These are phyloP conservation scores for Sebastes paucispinis DNA, from an alignment of 2,797 vertebrate genomes.

Conservation along the genomic window DNA sequence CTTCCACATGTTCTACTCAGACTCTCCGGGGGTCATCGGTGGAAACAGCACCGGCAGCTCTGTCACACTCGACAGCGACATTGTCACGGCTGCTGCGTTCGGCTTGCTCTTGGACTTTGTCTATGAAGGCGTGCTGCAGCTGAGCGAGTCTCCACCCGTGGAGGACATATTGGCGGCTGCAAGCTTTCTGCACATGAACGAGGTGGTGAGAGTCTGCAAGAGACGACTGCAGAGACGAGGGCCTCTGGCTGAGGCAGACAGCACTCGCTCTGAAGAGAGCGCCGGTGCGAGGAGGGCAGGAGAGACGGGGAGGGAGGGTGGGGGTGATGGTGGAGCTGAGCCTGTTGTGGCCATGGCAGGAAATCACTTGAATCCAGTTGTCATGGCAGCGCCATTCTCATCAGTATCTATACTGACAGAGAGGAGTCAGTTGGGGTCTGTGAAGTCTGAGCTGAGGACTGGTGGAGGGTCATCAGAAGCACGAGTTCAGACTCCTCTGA, in stretches of 20 bases:
- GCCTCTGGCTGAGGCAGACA: slow-evolving; percentile 90
- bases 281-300: slow-evolving; percentile 53
- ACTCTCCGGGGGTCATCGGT: slow-evolving; percentile 80
- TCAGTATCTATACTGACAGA: slow-evolving; percentile 41
- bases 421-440: slow-evolving; percentile 48
- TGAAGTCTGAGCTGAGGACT: slow-evolving; percentile 71
- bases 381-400: slow-evolving; percentile 26
- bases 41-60: slow-evolving; percentile 69
- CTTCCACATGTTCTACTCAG: slow-evolving; percentile 96
- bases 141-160: slow-evolving; percentile 85
- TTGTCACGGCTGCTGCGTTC: slow-evolving; percentile 92
- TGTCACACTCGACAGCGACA: slow-evolving; percentile 91
- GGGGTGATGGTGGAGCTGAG: slow-evolving; percentile 11
- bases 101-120: slow-evolving; percentile 93
- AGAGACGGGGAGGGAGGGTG: slow-evolving; percentile 26
- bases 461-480: slow-evolving; percentile 53
- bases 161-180: slow-evolving; percentile 94
- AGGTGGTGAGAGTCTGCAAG: slow-evolving; percentile 95
- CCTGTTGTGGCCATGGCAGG: slow-evolving; percentile 23
- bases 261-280: slow-evolving; percentile 89
- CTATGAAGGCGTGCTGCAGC: slow-evolving; percentile 90
- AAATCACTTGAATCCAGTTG: slow-evolving; percentile 45
- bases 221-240: slow-evolving; percentile 88
- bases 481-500: slow-evolving; percentile 64
- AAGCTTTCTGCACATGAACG: slow-evolving; percentile 97